Conservation (phyloP, 2,797 vertebrate species). For the Percopsis omiscomaycus region DNA sequence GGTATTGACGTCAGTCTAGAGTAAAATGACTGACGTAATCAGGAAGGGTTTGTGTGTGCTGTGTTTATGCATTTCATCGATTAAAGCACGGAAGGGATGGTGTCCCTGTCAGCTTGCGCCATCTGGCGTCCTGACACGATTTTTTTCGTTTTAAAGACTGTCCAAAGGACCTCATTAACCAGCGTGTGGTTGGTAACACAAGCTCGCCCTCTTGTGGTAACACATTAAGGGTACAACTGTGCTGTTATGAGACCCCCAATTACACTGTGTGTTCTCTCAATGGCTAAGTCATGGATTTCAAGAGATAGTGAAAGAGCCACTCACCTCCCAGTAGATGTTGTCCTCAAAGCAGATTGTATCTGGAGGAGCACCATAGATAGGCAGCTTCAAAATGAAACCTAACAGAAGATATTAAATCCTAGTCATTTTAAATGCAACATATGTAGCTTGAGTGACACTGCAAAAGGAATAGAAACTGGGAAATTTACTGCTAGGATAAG, state of each 20-base stretch:
- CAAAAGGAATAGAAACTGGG: background rate
- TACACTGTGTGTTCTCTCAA: background rate
- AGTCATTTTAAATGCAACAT: background rate
- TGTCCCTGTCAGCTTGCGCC: slow-evolving; percentile 9
- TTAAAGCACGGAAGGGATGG: background rate
- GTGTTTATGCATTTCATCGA: background rate
- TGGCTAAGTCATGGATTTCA: background rate
- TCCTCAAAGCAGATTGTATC: slow-evolving; percentile 78
- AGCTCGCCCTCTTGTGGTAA: slow-evolving; percentile 15
- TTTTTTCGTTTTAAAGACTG: background rate
- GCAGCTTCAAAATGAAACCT: slow-evolving; percentile 85
- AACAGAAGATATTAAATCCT: background rate
- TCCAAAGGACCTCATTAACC: background rate
- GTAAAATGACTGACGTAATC: slow-evolving; percentile 22
- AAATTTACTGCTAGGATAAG: no score
- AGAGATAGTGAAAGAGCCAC: slow-evolving; percentile 10
- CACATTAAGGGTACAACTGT: background rate
- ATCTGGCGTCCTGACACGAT: slow-evolving; percentile 35
- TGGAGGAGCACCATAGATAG: slow-evolving; percentile 69
- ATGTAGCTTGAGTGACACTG: background rate
- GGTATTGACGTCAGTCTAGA: slow-evolving; percentile 20
- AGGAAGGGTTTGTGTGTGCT: background rate
- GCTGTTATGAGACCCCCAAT: background rate
- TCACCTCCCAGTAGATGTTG: slow-evolving; percentile 85
- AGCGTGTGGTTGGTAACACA: background rate